Percentiles rank a stretch among this genome's conserved stretches.
Evolutionary conservation across 2,888 invertebrate genomes (phyloP).

Genomic region (Kryphioiulus occultus): DNA sequence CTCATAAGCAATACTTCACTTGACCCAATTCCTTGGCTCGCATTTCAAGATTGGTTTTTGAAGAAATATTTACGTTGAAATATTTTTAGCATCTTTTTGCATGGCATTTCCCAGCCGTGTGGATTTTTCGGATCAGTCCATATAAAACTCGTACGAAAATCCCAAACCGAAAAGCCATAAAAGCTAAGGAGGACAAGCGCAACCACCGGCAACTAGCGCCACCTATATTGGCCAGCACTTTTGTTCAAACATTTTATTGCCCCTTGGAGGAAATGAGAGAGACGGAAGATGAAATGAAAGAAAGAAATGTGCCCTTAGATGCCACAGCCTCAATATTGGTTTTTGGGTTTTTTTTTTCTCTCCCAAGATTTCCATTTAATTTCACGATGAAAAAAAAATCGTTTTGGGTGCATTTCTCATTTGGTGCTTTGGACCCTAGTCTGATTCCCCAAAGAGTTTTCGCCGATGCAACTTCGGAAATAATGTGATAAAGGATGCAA

Average conservation of each 20-base stretch:
- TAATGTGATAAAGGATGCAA: too few species aligned
- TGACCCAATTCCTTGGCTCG: conserved; percentile 30
- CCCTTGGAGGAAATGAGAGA: conserved; percentile 17
- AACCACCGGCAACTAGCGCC: neutral
- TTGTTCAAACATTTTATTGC: neutral
- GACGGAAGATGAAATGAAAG: neutral
- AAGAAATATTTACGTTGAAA: conserved; percentile 39
- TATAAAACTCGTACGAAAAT: neutral
- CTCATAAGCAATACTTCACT: conserved; percentile 21
- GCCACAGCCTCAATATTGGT: neutral
- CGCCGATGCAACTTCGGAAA: too few species aligned
- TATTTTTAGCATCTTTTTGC: conserved; percentile 39
- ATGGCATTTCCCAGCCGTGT: conserved; percentile 5
- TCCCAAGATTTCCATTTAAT: neutral
- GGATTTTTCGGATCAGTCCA: conserved; percentile 18
- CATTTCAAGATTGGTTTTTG: conserved; percentile 19
- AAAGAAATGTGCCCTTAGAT: neutral
- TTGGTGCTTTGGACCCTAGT: neutral
- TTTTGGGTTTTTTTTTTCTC: neutral
- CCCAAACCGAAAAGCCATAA: neutral
- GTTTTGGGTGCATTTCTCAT: neutral
- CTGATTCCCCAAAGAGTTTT: neutral
- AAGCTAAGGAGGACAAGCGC: neutral
- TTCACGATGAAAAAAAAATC: neutral
- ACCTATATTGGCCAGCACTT: neutral